These are phyloP conservation scores for Plebejus melissa DNA, from an alignment of 2,888 invertebrate genomes.

Conservation along the genomic window DNA sequence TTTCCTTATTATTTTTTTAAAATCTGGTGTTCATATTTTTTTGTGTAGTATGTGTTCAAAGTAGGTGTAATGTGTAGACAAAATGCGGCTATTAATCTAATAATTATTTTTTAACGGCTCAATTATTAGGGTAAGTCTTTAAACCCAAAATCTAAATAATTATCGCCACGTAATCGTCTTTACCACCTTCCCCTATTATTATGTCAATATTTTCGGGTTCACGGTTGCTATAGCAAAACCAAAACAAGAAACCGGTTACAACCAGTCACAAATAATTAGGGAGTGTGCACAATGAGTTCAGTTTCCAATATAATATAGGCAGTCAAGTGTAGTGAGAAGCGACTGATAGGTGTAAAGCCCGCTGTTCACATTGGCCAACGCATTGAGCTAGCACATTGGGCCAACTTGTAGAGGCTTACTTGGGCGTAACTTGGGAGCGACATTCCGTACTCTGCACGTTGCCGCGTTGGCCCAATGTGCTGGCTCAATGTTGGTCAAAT, in stretches of 20 bases:
- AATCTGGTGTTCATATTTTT: not conserved
- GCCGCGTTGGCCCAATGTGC: too few relatives aligned
- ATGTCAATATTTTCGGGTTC: not conserved
- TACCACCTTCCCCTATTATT: not conserved
- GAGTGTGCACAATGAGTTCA: not conserved
- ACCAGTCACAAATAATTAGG: conserved; percentile 6
- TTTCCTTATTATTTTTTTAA: too few relatives aligned
- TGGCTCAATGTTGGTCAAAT: too few relatives aligned
- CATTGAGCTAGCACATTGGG: too few relatives aligned
- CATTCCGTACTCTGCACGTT: too few relatives aligned
- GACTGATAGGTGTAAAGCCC: not conserved
- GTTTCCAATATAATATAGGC: not conserved
- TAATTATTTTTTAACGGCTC: too few relatives aligned
- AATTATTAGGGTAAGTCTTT: too few relatives aligned
- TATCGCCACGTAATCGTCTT: not conserved
- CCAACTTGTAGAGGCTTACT: too few relatives aligned
- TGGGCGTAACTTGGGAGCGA: too few relatives aligned
- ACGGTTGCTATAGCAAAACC: not conserved
- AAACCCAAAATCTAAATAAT: not conserved
- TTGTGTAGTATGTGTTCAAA: not conserved
- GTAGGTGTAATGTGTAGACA: not conserved
- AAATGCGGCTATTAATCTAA: not conserved
- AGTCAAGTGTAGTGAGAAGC: not conserved
- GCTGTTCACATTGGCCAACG: too few relatives aligned
- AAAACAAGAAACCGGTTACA: not conserved